Conservation (phyloP, 2,888 invertebrate genomes). For the Trypoxylon attenuatum region DNA sequence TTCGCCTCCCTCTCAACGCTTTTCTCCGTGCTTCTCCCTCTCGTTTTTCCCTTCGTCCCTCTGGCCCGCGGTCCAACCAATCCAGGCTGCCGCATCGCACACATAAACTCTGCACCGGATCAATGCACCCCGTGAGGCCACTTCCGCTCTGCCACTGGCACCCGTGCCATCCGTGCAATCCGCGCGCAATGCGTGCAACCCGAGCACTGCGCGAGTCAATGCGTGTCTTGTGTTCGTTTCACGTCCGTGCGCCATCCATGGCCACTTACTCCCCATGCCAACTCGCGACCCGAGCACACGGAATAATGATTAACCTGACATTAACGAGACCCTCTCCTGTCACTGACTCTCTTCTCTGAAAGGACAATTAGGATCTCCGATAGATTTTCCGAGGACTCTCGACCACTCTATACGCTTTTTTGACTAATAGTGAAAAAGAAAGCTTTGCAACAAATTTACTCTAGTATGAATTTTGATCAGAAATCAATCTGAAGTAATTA, state of each 20-base stretch:
- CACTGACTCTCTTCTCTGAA: constrained; percentile 9
- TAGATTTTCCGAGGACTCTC: too few relatives aligned
- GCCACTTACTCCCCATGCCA: neutral
- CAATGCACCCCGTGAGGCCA: constrained; percentile 50
- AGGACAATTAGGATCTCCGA: constrained; percentile 12
- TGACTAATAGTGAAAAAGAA: too few relatives aligned
- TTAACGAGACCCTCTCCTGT: constrained; percentile 12
- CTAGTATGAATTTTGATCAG: too few relatives aligned
- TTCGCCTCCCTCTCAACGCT: neutral
- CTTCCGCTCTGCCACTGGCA: too few relatives aligned
- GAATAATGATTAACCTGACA: constrained; percentile 43
- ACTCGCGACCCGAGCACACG: constrained; percentile 8
- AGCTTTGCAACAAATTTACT: too few relatives aligned
- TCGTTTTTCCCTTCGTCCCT: neutral
- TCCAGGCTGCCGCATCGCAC: constrained; percentile 21
- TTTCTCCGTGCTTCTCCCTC: neutral
- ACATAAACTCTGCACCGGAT: constrained; percentile 48
- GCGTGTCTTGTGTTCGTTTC: neutral
- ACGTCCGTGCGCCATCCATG: neutral
- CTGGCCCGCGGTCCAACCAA: constrained; percentile 13
- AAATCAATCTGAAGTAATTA: too few relatives aligned
- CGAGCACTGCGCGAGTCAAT: neutral
- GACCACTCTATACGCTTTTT: too few relatives aligned
- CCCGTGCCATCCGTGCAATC: too few relatives aligned
- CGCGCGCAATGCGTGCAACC: too few relatives aligned